Evolutionary conservation across 2,888 invertebrate genomes (phyloP).

Genomic region (Andrena camellia): DNA sequence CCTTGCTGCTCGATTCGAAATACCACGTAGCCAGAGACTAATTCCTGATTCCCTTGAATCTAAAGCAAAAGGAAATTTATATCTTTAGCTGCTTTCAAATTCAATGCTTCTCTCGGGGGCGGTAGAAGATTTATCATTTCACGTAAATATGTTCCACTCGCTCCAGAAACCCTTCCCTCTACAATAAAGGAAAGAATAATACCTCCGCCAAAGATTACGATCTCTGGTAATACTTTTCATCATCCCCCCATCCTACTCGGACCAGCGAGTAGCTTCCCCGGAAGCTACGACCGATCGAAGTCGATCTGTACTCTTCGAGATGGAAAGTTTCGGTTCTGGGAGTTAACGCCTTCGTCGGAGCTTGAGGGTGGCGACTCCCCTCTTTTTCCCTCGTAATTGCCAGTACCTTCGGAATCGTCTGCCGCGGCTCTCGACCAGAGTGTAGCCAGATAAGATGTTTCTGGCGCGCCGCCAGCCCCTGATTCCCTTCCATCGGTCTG

Average conservation of each 20-base stretch:
- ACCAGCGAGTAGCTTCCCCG: slow-evolving; percentile 1
- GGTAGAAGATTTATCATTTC: background rate
- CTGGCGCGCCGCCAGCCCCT: slow-evolving; percentile 76
- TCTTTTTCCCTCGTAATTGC: slow-evolving; percentile 54
- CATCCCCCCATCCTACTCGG: background rate
- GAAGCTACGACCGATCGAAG: slow-evolving; percentile 6
- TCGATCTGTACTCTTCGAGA: slow-evolving; percentile 39
- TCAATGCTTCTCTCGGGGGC: no score
- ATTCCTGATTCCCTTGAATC: background rate
- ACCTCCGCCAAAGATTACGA: background rate
- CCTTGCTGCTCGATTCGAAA: background rate
- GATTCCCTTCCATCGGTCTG: slow-evolving; percentile 65
- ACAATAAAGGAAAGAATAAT: background rate
- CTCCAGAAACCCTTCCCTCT: background rate
- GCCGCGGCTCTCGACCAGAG: slow-evolving; percentile 32
- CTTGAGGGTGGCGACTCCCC: background rate
- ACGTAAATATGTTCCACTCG: background rate
- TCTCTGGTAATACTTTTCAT: background rate
- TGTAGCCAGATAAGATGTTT: slow-evolving; percentile 69
- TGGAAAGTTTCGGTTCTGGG: slow-evolving; percentile 43
- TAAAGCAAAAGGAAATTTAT: no score
- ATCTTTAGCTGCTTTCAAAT: no score
- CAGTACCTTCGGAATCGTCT: slow-evolving; percentile 44
- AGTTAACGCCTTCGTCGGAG: slow-evolving; percentile 58
- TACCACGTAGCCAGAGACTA: background rate